Evolutionary conservation across 2,797 vertebrate species (phyloP).

Genomic region (Gymnodraco acuticeps): DNA sequence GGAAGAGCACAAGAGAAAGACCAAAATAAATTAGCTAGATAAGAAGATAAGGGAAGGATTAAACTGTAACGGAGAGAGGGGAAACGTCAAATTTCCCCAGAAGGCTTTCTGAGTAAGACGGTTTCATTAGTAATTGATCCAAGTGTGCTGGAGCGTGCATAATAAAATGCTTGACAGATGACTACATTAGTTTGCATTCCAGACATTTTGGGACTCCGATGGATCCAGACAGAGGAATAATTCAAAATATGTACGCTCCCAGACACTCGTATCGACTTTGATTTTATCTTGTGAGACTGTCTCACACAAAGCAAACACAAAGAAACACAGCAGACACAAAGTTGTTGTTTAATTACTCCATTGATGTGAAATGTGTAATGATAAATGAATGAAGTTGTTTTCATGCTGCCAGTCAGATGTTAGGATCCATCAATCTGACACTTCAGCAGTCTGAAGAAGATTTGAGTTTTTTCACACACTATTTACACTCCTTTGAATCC

Average conservation of each 20-base stretch:
- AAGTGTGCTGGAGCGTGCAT: constrained; percentile 36
- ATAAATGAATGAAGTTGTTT: constrained; percentile 5
- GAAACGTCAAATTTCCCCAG: constrained; percentile 29
- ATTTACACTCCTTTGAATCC: constrained; percentile 12
- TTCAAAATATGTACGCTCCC: constrained; percentile 24
- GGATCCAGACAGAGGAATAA: constrained; percentile 52
- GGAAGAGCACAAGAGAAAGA: neutral
- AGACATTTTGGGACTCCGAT: constrained; percentile 50
- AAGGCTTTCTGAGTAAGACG: constrained; percentile 43
- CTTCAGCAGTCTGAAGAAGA: constrained; percentile 21
- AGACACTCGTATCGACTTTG: constrained; percentile 40
- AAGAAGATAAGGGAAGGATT: constrained; percentile 10
- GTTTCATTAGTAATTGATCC: constrained; percentile 69
- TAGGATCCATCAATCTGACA: constrained; percentile 43
- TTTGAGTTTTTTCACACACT: constrained; percentile 12
- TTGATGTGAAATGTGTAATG: constrained; percentile 24
- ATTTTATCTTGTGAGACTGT: constrained; percentile 37
- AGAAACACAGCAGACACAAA: constrained; percentile 1
- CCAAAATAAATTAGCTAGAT: constrained; percentile 2
- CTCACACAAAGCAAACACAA: constrained; percentile 5
- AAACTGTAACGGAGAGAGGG: constrained; percentile 11
- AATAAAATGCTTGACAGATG: constrained; percentile 57
- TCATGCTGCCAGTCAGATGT: constrained; percentile 18
- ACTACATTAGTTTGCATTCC: constrained; percentile 50
- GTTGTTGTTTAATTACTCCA: neutral